Evolutionary conservation across 2,113 vertebrate species (phyloP).

Genomic region (Lepisosteus osseus): DNA sequence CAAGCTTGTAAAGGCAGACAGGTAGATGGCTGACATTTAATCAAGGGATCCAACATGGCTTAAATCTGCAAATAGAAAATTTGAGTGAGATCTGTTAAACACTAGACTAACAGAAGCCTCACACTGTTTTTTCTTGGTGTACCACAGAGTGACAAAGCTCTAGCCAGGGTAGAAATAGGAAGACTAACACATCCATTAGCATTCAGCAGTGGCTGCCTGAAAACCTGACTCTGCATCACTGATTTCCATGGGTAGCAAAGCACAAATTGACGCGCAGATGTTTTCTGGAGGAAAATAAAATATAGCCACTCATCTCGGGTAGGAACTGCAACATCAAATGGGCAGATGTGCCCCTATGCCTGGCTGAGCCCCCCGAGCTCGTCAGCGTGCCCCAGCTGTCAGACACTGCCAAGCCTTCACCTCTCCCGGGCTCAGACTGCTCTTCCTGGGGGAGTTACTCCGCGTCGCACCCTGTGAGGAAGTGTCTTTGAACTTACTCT

Average conservation of each 20-base stretch:
- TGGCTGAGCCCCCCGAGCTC: not conserved
- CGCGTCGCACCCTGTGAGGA: too few species aligned
- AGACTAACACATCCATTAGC: not conserved
- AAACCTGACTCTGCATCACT: not conserved
- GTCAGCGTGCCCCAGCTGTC: not conserved
- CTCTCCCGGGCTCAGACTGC: not conserved
- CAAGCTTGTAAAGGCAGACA: too few species aligned
- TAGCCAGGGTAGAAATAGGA: too few species aligned
- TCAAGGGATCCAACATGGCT: too few species aligned
- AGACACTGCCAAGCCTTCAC: not conserved
- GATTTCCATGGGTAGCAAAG: not conserved
- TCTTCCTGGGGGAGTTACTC: not conserved
- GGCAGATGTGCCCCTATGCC: not conserved
- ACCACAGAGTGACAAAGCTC: too few species aligned
- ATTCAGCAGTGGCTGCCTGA: not conserved
- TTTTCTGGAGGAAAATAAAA: not conserved
- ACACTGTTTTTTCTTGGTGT: too few species aligned
- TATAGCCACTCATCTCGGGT: not conserved
- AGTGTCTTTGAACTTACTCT: too few species aligned
- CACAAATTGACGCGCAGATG: slow-evolving; percentile 1
- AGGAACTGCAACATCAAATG: not conserved
- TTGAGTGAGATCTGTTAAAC: too few species aligned
- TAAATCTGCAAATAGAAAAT: too few species aligned
- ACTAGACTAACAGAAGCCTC: too few species aligned
- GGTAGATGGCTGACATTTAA: too few species aligned